Evolutionary conservation across 2,113 vertebrate species (phyloP).

Genomic region (Perca flavescens): DNA sequence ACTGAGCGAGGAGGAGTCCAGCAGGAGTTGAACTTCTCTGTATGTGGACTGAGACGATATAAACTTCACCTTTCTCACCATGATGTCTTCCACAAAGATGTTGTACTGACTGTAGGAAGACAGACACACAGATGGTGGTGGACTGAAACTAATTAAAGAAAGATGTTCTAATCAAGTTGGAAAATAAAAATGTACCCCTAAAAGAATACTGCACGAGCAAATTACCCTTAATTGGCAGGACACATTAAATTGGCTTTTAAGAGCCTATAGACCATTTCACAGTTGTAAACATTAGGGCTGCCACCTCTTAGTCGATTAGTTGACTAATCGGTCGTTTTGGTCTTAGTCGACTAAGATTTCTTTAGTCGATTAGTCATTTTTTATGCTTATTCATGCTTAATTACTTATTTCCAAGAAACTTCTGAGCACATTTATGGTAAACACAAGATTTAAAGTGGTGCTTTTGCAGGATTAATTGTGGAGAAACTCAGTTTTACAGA

Average conservation of each 20-base stretch:
- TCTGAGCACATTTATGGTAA: too few species aligned
- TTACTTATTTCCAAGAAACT: too few species aligned
- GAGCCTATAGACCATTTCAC: too few species aligned
- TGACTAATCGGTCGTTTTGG: too few species aligned
- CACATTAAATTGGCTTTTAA: neutral
- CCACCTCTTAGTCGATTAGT: too few species aligned
- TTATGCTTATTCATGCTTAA: too few species aligned
- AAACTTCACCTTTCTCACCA: conserved; percentile 93
- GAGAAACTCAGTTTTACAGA: too few species aligned
- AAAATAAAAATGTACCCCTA: neutral
- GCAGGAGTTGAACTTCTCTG: conserved; percentile 85
- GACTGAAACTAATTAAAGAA: neutral
- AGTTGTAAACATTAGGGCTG: too few species aligned
- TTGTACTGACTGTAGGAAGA: conserved; percentile 89
- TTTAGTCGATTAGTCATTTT: too few species aligned
- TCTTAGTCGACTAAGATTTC: too few species aligned
- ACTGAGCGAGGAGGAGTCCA: conserved; percentile 88
- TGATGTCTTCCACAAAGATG: conserved; percentile 96
- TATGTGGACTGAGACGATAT: conserved; percentile 90
- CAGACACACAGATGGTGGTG: neutral
- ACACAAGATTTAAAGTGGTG: too few species aligned
- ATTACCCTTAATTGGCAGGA: neutral
- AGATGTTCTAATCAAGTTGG: neutral
- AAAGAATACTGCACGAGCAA: neutral
- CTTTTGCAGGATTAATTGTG: too few species aligned